Evolutionary conservation across 2,113 vertebrate genomes (phyloP), one percentile per base, ranked within the genome.

Genomic region (Psephotus haematonotus): DNA sequence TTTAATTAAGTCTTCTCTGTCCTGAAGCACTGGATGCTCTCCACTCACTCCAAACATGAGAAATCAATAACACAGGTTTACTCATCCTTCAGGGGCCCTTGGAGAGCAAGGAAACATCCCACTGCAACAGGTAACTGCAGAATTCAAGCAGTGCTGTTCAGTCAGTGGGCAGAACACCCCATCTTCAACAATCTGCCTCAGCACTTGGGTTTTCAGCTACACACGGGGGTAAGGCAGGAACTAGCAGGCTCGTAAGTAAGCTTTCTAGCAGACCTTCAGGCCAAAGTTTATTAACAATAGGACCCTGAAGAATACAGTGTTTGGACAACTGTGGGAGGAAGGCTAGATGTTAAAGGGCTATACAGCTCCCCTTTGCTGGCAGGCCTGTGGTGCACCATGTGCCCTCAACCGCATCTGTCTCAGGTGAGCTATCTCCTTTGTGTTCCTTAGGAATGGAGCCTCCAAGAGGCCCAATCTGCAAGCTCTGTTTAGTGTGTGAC

Each of bases 51-150:
- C 14, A 33, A 80, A 72, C 39, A 19, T 10, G 7, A 63, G 43
- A 85, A 93, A 96, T 94, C 94, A 91, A 88, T 93, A 95, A 41
- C 9, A 52, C n/a, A 59, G 59, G 87, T 90, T 90, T 52, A 86
- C 90, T 91, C 71, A 68, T 78, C 88, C 79, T 88, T 94, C 29
- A 4, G 64, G 53, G 47, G 29, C 46, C 71, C 41, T 70, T 31
- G 43, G 33, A 95, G n/a, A 88, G 25, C 75, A 90, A 72, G 63
- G 31, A 92, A 88, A 41, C 43, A 69, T 43, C 82, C 37, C 82
- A 19, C 1, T n/a, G 71, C 78, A 85, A 43, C 13, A 82, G 53
- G 82, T 0, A 70, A 55, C 41, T 37, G 70, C 57, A 44, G n/a
- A 47, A 62, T 16, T 65, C 70, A 68, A 53, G 83, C 55, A 39